phyloP scores from a whole-genome alignment of 2,888 invertebrate species.

The Margaritifera margaritifera region DNA sequence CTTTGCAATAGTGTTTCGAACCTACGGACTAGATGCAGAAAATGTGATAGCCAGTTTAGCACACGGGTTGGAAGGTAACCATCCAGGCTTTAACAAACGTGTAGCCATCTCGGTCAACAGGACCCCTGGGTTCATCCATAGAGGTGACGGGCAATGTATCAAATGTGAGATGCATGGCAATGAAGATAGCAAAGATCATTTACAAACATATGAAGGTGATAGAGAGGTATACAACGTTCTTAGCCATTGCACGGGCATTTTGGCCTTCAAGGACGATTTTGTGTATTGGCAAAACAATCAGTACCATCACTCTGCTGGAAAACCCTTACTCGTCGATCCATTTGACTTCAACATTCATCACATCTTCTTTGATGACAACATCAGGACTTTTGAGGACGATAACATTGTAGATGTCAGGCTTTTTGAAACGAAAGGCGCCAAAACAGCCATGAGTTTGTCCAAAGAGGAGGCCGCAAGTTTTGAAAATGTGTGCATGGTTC shows the following conservation, averaged over 20 bases:
- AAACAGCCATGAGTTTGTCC: slow-evolving; percentile 50
- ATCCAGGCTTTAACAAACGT: slow-evolving; percentile 59
- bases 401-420: slow-evolving; percentile 69
- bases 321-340: slow-evolving; percentile 69
- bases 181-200: slow-evolving; percentile 14
- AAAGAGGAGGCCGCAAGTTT: slow-evolving; percentile 55
- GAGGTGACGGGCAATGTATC: slow-evolving; percentile 41
- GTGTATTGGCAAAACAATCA: slow-evolving; percentile 63
- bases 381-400: slow-evolving; percentile 67
- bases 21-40: slow-evolving; percentile 69
- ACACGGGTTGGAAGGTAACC: slow-evolving; percentile 59
- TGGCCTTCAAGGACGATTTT: slow-evolving; percentile 69
- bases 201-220: slow-evolving; percentile 35
- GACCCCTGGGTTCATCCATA: slow-evolving; percentile 52
- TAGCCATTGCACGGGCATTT: slow-evolving; percentile 56
- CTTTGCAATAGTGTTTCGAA: slow-evolving; percentile 68
- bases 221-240: slow-evolving; percentile 64
- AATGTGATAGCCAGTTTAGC: slow-evolving; percentile 62
- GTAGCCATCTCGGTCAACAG: slow-evolving; percentile 50
- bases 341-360: slow-evolving; percentile 63
- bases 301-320: slow-evolving; percentile 63
- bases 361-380: slow-evolving; percentile 72
- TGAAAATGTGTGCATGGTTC: slow-evolving; percentile 67
- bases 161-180: slow-evolving; percentile 29
- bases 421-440: slow-evolving; percentile 45